Evolutionary conservation across 2,888 invertebrate species (phyloP).

Genomic region (Papilio elwesi): DNA sequence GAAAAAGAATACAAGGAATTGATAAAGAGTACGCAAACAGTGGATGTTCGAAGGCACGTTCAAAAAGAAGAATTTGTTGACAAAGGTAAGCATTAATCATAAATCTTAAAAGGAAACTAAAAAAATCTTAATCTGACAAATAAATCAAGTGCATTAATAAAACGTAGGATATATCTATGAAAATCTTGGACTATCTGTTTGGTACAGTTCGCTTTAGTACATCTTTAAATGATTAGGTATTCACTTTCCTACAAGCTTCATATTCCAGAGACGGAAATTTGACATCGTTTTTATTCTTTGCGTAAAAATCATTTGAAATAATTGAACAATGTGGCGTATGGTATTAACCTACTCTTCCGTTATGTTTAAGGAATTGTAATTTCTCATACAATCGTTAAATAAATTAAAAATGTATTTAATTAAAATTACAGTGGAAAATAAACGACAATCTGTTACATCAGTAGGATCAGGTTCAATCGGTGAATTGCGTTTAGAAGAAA

Average conservation of each 20-base stretch:
- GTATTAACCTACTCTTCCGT: neutral
- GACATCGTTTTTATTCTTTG: no score
- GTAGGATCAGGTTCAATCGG: constrained; percentile 74
- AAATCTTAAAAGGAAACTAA: no score
- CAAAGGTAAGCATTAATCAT: constrained; percentile 60
- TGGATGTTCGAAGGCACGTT: constrained; percentile 53
- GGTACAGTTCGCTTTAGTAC: no score
- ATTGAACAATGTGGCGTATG: no score
- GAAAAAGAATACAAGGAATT: constrained; percentile 49
- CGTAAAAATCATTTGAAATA: no score
- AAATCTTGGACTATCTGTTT: no score
- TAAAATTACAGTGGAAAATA: constrained; percentile 57
- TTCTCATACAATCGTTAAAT: neutral
- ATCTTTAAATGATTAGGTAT: no score
- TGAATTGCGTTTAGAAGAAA: constrained; percentile 77
- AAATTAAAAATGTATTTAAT: constrained; percentile 1
- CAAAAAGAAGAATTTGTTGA: constrained; percentile 60
- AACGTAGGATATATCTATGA: no score
- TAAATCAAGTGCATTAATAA: no score
- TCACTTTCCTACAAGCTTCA: no score
- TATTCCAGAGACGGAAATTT: no score
- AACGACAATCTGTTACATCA: constrained; percentile 77
- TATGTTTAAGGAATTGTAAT: constrained; percentile 10
- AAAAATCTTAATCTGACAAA: neutral
- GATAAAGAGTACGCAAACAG: constrained; percentile 48